Conservation (phyloP, 2,888 invertebrate genomes). For the Diaphora mendica region DNA sequence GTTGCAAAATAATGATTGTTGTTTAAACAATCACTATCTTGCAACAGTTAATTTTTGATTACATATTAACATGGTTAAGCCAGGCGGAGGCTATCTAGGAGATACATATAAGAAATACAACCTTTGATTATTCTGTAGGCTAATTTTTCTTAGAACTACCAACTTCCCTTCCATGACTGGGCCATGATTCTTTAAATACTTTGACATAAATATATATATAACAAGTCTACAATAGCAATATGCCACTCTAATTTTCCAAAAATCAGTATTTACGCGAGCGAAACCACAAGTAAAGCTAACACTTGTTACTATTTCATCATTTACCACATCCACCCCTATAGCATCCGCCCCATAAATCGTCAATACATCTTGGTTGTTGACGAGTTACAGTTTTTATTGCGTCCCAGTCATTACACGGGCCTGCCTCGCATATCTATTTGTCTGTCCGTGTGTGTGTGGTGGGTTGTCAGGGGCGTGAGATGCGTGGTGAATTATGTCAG, state of each 20-base stretch:
- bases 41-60: too few relatives aligned
- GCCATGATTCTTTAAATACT: too few relatives aligned
- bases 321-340: slow-evolving; percentile 35
- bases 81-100: too few relatives aligned
- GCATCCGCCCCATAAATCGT: slow-evolving; percentile 52
- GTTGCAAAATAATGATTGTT: too few relatives aligned
- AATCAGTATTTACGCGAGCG: neutral
- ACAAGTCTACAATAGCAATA: neutral
- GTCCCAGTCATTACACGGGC: slow-evolving; percentile 60
- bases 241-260: neutral
- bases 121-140: too few relatives aligned
- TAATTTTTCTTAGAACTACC: too few relatives aligned
- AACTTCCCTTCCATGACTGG: too few relatives aligned
- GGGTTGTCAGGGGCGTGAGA: slow-evolving; percentile 43
- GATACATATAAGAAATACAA: too few relatives aligned
- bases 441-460: slow-evolving; percentile 25
- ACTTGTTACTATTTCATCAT: slow-evolving; percentile 18
- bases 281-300: neutral
- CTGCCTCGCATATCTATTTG: slow-evolving; percentile 42
- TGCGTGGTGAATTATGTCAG: slow-evolving; percentile 44
- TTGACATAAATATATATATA: neutral
- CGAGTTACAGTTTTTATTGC: slow-evolving; percentile 75
- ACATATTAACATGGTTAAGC: too few relatives aligned
- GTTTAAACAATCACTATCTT: too few relatives aligned
- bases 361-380: slow-evolving; percentile 61